These are phyloP conservation scores for Catocala sponsa DNA, from an alignment of 2,888 invertebrate genomes.

Conservation along the genomic window DNA sequence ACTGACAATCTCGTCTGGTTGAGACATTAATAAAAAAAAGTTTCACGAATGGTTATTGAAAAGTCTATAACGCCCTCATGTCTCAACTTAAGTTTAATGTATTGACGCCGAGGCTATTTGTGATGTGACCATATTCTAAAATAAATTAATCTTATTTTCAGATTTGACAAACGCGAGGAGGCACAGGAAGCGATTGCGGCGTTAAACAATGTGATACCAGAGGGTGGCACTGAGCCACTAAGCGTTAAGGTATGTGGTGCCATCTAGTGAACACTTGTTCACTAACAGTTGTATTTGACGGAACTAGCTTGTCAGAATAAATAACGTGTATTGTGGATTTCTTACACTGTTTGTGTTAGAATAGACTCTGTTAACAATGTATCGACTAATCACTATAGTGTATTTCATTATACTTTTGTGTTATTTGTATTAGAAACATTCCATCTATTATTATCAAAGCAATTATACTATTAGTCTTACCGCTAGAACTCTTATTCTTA, in stretches of 20 bases:
- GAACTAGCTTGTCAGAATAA: too few species aligned
- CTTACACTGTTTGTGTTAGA: not conserved
- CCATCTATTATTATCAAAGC: not conserved
- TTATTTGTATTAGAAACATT: not conserved
- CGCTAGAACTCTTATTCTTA: not conserved
- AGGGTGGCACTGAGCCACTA: constrained; percentile 94
- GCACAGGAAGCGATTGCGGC: constrained; percentile 96
- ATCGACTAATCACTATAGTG: too few species aligned
- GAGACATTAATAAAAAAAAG: too few species aligned
- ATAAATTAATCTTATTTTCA: constrained; percentile 61
- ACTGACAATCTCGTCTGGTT: too few species aligned
- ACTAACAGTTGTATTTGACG: not conserved
- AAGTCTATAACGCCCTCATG: too few species aligned
- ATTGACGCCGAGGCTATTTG: too few species aligned
- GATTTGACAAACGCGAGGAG: constrained; percentile 95
- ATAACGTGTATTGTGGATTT: not conserved
- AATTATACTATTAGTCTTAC: too few species aligned
- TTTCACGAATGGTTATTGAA: too few species aligned
- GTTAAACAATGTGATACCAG: constrained; percentile 94
- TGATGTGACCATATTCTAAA: not conserved
- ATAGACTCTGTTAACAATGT: not conserved
- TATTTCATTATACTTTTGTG: not conserved
- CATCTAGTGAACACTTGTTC: not conserved
- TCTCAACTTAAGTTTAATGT: too few species aligned
- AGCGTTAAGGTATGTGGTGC: constrained; percentile 89